phyloP scores from a whole-genome alignment of 2,113 vertebrate genomes.

The Peromyscus maniculatus region DNA sequence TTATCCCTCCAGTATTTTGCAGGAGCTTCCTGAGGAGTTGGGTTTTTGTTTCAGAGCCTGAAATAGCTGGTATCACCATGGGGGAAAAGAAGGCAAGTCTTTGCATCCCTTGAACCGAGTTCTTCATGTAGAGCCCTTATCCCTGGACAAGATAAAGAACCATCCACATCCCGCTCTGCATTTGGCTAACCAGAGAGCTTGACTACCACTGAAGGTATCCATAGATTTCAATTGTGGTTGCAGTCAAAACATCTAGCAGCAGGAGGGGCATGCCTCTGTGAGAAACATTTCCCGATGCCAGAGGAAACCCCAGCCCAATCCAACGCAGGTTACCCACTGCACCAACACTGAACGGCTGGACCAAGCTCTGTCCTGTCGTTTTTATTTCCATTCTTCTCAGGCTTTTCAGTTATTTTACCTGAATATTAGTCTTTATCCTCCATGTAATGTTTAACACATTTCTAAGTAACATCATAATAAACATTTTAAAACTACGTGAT shows the following conservation, averaged over 20 bases:
- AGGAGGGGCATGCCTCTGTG: background rate
- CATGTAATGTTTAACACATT: background rate
- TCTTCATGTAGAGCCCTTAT: background rate
- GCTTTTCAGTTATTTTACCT: background rate
- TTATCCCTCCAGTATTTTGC: background rate
- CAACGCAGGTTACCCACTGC: background rate
- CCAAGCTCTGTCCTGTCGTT: no score
- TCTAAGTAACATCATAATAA: background rate
- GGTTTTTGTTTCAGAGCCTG: background rate
- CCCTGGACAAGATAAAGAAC: background rate
- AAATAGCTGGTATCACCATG: background rate
- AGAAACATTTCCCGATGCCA: background rate
- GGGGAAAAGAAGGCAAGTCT: background rate
- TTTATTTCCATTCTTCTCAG: background rate
- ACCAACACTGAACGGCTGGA: background rate
- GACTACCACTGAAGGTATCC: background rate
- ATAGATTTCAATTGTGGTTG: background rate
- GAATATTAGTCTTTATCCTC: slow-evolving; percentile 7
- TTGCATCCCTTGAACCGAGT: background rate
- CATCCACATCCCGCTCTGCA: background rate
- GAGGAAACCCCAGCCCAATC: background rate
- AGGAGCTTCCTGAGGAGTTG: background rate
- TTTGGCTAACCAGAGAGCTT: background rate
- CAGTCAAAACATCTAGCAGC: background rate
- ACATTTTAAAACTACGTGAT: background rate